Conservation (phyloP, 2,797 vertebrate genomes). For the Vipera ursinii region DNA sequence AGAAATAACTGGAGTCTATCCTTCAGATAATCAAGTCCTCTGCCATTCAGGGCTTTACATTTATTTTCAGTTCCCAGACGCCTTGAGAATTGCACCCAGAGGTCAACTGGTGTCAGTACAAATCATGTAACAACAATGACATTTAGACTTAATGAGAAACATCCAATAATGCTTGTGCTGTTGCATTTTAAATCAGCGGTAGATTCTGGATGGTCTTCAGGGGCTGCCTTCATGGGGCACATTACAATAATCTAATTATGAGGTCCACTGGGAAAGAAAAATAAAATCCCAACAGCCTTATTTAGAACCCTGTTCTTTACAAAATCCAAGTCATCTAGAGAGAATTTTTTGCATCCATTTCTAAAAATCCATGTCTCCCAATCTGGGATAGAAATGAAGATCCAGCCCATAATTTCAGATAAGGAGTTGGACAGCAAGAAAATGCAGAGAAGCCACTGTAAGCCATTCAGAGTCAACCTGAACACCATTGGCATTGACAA, state of each 20-base stretch:
- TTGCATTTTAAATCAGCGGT: not conserved
- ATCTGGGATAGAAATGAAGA: not conserved
- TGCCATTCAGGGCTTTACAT: not conserved
- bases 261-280: not conserved
- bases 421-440: not conserved
- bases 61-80: not conserved
- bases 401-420: not conserved
- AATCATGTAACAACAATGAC: not conserved
- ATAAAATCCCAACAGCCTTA: not conserved
- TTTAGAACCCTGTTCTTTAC: not conserved
- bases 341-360: not conserved
- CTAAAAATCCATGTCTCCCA: not conserved
- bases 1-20: not conserved
- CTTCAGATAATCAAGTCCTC: not conserved
- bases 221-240: not conserved
- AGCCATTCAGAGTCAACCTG: not conserved
- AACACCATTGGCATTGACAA: not conserved
- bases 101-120: not conserved
- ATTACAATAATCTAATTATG: not conserved
- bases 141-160: not conserved
- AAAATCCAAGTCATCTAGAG: not conserved
- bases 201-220: not conserved
- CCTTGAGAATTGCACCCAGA: not conserved
- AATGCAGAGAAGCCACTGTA: not conserved
- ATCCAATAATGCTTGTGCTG: not conserved